Conservation (phyloP, 2,888 invertebrate genomes). For the Aspidiotus destructor region DNA sequence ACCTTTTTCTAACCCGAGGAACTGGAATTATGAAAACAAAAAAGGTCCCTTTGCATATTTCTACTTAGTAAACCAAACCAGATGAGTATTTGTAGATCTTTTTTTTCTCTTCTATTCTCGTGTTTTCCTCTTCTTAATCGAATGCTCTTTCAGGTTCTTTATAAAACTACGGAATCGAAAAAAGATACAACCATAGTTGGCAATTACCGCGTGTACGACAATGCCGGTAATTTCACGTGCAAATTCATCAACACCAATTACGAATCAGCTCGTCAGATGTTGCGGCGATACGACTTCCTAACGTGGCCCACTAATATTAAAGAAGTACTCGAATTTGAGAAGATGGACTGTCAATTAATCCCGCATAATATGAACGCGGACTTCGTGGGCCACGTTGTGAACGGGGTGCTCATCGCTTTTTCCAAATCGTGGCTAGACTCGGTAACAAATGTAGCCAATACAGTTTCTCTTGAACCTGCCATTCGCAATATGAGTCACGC, state of each 20-base stretch:
- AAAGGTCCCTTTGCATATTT: too few species aligned
- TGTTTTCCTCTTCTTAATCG: neutral
- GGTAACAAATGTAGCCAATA: neutral
- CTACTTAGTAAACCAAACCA: too few species aligned
- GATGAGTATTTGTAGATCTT: neutral
- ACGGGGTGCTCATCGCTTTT: neutral
- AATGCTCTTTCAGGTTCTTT: slow-evolving; percentile 2
- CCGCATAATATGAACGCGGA: slow-evolving; percentile 2
- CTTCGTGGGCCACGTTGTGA: slow-evolving; percentile 7
- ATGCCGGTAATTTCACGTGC: slow-evolving; percentile 11
- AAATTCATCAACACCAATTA: slow-evolving; percentile 8
- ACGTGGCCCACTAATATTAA: neutral
- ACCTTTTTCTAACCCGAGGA: too few species aligned
- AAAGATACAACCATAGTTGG: neutral
- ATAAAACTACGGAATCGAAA: slow-evolving; percentile 1
- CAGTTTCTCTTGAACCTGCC: neutral
- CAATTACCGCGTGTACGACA: slow-evolving; percentile 13
- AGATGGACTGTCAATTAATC: slow-evolving; percentile 6
- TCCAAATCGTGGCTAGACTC: slow-evolving; percentile 6
- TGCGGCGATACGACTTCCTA: slow-evolving; percentile 10
- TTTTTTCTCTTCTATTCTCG: neutral
- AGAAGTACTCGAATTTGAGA: slow-evolving; percentile 6
- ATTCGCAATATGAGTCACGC: neutral
- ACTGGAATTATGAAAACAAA: too few species aligned
- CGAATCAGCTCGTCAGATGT: neutral